Evolutionary conservation across 2,888 invertebrate genomes (phyloP), one percentile per base, ranked within the genome.

Genomic region (Caenorhabditis auriculariae): DNA sequence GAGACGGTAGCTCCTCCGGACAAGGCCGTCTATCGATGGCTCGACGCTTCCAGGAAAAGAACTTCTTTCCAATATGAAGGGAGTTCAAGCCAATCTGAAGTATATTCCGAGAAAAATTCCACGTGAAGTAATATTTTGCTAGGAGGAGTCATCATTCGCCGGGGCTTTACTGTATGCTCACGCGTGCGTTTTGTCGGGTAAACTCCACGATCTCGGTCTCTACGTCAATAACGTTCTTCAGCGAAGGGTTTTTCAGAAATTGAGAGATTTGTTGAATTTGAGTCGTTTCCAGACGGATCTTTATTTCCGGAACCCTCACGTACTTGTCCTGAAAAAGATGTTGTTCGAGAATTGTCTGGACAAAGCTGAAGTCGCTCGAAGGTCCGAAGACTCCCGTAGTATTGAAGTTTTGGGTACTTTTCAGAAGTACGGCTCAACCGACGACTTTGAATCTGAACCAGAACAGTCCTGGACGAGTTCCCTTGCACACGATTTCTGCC

Each of bases 401-500:
- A n/a, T n/a, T n/a, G n/a, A n/a, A n/a, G n/a, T n/a, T n/a, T n/a
- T n/a, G n/a, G n/a, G n/a, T n/a, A n/a, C n/a, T 9, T 28, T 55
- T 17, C 46, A 57, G 63, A 55, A 48, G 63, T 43, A 35, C 39
- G 9, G 43, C 45, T 7, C 54, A 52, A 24, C 39, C 55, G 21
- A 47, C 57, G 5, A 54, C 56, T 2, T 38, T 24, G 19, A 39
- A 26, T 28, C 41, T 60, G 4, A 51, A 42, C 37, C 42, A 59
- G n/a, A 15, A 48, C 3, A 43, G 47, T 6, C 32, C 37, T 28
- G 44, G 44, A 5, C 49, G 55, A 23, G 23, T 12, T 5, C 45
- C 2, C 39, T 56, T 2, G 46, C 66, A 60, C 21, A 54, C 69
- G 6, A 51, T 69, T 9, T 44, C 48, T 19, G 51, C 50, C n/a